A percentile compares a stretch with the other conserved stretches of the same genome.
Conservation (phyloP, 2,797 vertebrate genomes). For the Acipenser oxyrinchus region DNA sequence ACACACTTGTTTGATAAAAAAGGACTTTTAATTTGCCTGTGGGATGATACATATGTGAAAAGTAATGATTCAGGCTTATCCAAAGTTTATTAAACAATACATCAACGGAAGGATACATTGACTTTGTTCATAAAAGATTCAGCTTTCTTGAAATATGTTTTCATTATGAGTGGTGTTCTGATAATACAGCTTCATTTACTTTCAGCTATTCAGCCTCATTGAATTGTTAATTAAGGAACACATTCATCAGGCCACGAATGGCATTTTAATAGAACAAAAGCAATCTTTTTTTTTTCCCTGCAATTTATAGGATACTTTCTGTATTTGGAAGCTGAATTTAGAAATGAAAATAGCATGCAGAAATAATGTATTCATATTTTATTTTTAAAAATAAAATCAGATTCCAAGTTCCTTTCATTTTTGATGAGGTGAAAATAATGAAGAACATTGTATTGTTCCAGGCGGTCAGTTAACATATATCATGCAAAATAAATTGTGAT, state of each 20-base stretch:
- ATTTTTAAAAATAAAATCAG: no score
- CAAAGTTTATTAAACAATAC: constrained; percentile 47
- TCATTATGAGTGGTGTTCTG: constrained; percentile 54
- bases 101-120: constrained; percentile 36
- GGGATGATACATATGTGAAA: constrained; percentile 26
- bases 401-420: no score
- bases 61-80: constrained; percentile 9
- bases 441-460: no score
- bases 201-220: constrained; percentile 42
- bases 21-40: constrained; percentile 35
- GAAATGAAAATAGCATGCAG: no score
- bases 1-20: constrained; percentile 34
- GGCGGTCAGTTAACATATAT: no score
- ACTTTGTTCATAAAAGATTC: constrained; percentile 52
- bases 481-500: no score
- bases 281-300: constrained; percentile 28
- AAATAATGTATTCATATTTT: no score
- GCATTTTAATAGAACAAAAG: constrained; percentile 32
- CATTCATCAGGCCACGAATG: constrained; percentile 28
- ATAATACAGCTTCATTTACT: constrained; percentile 62
- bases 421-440: no score
- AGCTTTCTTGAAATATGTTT: constrained; percentile 48
- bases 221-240: constrained; percentile 45
- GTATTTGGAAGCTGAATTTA: not conserved
- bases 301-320: constrained; percentile 33